Conservation (phyloP, 2,113 vertebrate genomes). For the Hemiprocne comata region DNA sequence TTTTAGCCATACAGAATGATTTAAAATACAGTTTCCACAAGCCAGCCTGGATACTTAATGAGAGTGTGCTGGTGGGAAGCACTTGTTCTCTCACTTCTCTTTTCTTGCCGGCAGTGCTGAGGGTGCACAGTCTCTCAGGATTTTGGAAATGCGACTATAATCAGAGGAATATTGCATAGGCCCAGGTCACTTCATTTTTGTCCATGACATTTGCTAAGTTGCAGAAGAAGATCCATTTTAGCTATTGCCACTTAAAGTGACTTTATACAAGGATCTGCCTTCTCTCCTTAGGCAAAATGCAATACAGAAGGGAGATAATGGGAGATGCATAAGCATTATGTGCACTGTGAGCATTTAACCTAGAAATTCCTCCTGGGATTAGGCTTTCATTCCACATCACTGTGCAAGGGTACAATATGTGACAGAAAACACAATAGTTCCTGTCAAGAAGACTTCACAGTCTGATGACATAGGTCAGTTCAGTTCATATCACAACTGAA, state of each 20-base stretch:
- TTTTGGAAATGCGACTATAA: background rate
- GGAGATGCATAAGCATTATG: background rate
- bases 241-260: background rate
- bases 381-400: background rate
- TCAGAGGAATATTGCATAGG: background rate
- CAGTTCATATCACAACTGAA: background rate
- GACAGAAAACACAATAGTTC: background rate
- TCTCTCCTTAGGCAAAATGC: background rate
- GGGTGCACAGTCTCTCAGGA: background rate
- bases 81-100: background rate
- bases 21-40: background rate
- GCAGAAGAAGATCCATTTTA: background rate
- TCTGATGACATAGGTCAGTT: background rate
- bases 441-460: background rate
- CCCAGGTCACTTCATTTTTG: background rate
- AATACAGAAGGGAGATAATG: background rate
- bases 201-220: background rate
- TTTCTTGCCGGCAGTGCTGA: background rate
- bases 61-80: background rate
- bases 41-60: background rate
- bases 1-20: background rate
- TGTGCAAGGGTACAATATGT: background rate
- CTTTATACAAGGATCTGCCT: background rate
- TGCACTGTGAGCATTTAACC: background rate
- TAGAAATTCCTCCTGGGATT: slow-evolving; percentile 6